Conservation (phyloP, 53 echinoderm and acorn worm genomes). For the Echinarachnius parma region DNA sequence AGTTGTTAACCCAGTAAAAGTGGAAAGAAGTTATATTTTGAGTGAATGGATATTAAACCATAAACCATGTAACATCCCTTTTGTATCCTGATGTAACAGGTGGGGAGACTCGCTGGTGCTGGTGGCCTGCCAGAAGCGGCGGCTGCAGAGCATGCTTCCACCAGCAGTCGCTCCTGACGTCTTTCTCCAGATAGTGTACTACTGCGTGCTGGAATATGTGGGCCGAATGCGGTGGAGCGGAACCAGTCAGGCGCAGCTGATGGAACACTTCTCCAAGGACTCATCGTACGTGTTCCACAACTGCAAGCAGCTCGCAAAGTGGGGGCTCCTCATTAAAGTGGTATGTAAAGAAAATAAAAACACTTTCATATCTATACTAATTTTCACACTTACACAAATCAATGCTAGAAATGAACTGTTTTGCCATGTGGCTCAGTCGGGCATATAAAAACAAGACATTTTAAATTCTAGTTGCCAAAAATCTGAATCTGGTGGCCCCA, state of each 20-base stretch:
- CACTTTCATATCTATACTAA: no score
- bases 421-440: no score
- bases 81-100: no score
- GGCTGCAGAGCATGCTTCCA: slow-evolving; percentile 36
- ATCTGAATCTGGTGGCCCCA: no score
- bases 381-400: no score
- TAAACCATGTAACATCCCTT: no score
- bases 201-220: slow-evolving; percentile 52
- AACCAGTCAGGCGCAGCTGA: slow-evolving; percentile 22
- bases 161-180: not conserved
- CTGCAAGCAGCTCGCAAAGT: slow-evolving; percentile 23
- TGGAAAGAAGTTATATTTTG: no score
- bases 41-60: no score
- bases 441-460: no score
- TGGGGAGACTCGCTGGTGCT: slow-evolving; percentile 63
- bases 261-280: slow-evolving; percentile 18
- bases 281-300: slow-evolving; percentile 35
- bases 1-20: no score
- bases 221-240: slow-evolving; percentile 44
- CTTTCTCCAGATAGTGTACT: slow-evolving; percentile 17
- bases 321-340: slow-evolving; percentile 33
- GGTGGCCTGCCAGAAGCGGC: slow-evolving; percentile 60
- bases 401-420: no score
- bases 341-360: slow-evolving; percentile 12
- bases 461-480: no score